These are phyloP conservation scores for Kryphioiulus occultus DNA, from an alignment of 2,888 invertebrate genomes.

Conservation along the genomic window DNA sequence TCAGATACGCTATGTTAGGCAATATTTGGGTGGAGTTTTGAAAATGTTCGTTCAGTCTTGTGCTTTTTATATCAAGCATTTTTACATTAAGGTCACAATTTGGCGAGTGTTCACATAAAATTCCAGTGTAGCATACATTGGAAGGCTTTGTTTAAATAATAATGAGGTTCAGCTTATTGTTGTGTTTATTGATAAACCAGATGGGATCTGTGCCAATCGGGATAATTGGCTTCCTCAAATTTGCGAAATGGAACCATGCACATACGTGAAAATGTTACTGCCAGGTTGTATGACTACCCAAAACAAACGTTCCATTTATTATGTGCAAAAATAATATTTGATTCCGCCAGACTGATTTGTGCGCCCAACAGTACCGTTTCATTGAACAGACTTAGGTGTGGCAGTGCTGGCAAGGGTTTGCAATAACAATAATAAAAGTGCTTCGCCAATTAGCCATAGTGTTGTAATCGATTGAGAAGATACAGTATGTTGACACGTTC, in stretches of 20 bases:
- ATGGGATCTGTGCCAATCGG: neutral
- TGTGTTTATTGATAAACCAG: neutral
- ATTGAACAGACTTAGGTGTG: neutral
- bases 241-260: neutral
- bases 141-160: neutral
- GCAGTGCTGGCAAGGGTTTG: neutral
- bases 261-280: neutral
- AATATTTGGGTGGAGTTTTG: too few relatives aligned
- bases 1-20: too few relatives aligned
- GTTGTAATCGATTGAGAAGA: neutral
- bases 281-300: neutral
- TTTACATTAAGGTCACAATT: neutral
- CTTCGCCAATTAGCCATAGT: neutral
- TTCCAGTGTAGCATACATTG: neutral
- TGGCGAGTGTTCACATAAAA: neutral
- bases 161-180: neutral
- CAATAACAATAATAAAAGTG: neutral
- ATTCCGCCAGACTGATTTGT: conserved; percentile 11
- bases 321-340: neutral
- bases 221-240: neutral
- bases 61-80: neutral
- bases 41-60: too few relatives aligned
- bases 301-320: conserved; percentile 29
- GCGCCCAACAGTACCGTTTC: neutral
- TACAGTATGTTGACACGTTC: neutral